Conservation (phyloP, 2,797 vertebrate genomes). For the Smutsia temminckii region DNA sequence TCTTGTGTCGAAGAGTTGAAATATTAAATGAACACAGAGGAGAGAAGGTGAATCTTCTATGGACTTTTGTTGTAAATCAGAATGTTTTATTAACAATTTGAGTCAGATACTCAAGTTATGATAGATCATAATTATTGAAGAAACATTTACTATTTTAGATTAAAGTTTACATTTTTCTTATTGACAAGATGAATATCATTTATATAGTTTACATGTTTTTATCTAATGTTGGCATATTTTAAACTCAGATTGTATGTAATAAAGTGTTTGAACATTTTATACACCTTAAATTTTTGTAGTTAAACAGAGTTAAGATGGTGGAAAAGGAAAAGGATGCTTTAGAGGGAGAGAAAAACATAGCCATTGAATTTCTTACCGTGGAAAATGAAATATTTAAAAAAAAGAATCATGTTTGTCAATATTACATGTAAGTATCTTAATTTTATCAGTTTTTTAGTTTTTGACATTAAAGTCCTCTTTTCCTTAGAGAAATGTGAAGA, state of each 20-base stretch:
- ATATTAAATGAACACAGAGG: conserved; percentile 94
- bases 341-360: conserved; percentile 95
- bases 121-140: not conserved
- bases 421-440: conserved; percentile 91
- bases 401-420: conserved; percentile 93
- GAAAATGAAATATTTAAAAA: conserved; percentile 95
- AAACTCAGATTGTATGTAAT: not conserved
- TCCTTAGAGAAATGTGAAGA: not conserved
- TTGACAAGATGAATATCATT: not conserved
- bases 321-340: conserved; percentile 98
- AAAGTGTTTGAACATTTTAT: not conserved
- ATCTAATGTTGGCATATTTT: conserved; percentile 37
- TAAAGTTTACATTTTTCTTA: conserved; percentile 21
- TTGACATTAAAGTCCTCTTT: not conserved
- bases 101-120: not conserved
- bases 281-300: conserved; percentile 83
- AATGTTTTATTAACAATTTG: not conserved
- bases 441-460: conserved; percentile 31
- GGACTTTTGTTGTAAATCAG: conserved; percentile 14
- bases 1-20: conserved; percentile 91
- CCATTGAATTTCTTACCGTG: conserved; percentile 93
- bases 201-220: conserved; percentile 20
- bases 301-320: conserved; percentile 97
- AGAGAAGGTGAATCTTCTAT: conserved; percentile 90
- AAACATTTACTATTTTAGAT: not conserved